Base-by-base conservation (phyloP, 2,888 invertebrate genomes). In the Germaria angustata region DNA sequence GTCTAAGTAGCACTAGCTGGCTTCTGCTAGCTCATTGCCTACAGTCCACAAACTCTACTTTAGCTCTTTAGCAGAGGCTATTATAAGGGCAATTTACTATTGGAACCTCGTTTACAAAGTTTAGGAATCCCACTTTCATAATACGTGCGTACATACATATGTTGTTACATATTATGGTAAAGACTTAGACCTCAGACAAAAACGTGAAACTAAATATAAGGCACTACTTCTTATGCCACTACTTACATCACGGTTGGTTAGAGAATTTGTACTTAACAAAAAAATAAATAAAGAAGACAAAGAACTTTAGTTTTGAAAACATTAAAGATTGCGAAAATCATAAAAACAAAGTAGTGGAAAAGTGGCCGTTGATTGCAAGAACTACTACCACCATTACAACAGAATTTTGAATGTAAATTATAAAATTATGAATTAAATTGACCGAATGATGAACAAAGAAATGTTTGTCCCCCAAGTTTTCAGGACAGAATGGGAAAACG, bases 351-450 rank as follows among this genome's bases (percentile, higher is more conserved):
- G 24, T 39, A 53, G 53, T 24, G 32, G 22, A 77, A 41, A 71
- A 63, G 28, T 39, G 46, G 46, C 34, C 59, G 32, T 39, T 4
- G 32, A 63, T 28, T 53, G 36, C 49, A 61, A 9, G 41, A 59
- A n/a, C n/a, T 28, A 53, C 41, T 44, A 44, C 34, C 44, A 66
- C 17, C 55, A 55, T 22, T 34, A 53, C 8, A 75, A 69, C n/a
- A 41, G 34, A 51, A 63, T 15, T 65, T 61, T 53, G 17, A 41
- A 69, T 44, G 36, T 46, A 55, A 55, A 53, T 53, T 41, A 76
- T 71, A 76, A 80, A 80, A 80, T 80, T 81, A 81, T 81, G 76
- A 81, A 81, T 76, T 65, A 76, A 81, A 81, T 76, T 76, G 80
- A 79, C 72, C 72, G 79, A 51, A 66, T 51, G 41, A 72, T 57